Evolutionary conservation across 2,797 vertebrate species (phyloP), one percentile per base, ranked within the genome.

Genomic region (Tamandua tetradactyla): DNA sequence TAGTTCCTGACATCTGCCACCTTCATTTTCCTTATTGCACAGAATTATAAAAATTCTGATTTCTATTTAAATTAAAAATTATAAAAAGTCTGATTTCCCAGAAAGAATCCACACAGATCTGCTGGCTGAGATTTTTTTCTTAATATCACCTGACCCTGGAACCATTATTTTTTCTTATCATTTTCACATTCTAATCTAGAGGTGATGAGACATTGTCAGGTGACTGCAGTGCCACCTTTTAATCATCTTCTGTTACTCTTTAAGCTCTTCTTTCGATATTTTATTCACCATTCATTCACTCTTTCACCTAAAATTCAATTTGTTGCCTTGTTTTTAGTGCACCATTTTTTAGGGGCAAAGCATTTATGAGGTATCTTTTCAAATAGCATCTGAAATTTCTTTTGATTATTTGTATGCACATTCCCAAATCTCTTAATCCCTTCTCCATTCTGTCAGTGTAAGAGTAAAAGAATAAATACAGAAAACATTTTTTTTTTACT

Each of bases 241-340:
- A 97, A 98, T 98, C 96, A 97, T 96, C 18, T 25, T 55, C 62
- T 97, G 97, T 95, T 95, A 96, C 47, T 97, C 89, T 86, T 92
- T 81, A 82, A 95, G 79, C 79, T 95, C 61, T 93, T 96, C 27
- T 96, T 98, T 97, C 94, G 95, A 92, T 90, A 59, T 96, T 95
- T 95, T 25, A 14, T 82, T 96, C 95, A 97, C 89, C 92, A 96
- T 92, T 69, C 96, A 96, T 91, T 98, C 93, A 97, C 30, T 40
- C 37, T 92, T 37, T 97, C 85, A 95, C 93, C 71, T 96, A 84
- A 92, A 94, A 93, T 98, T 97, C 76, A 93, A 81, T 91, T 96
- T 94, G 44, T 32, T 96, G 95, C 59, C 5, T n/a, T 96, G 37
- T 89, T 94, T 87, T 95, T 18, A 49, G 22, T 47, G 74, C 80